These are phyloP conservation scores for Lamellibrachia columna DNA, from an alignment of 2,888 invertebrate species.

Conservation along the genomic window DNA sequence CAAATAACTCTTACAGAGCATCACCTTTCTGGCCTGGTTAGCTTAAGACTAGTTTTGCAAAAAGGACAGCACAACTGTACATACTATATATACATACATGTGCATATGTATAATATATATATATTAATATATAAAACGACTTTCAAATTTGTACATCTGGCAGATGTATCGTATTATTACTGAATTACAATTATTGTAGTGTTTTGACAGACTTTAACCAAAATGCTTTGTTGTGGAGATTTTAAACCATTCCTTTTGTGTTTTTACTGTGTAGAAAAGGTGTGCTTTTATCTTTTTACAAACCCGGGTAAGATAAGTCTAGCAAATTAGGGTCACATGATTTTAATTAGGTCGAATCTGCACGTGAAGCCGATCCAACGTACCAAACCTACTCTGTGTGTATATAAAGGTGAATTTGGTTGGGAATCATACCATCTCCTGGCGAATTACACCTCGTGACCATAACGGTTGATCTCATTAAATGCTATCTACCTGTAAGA, in stretches of 20 bases:
- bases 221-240: background rate
- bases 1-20: slow-evolving; percentile 12
- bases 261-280: slow-evolving; percentile 11
- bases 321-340: background rate
- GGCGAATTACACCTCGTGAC: background rate
- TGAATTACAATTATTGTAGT: slow-evolving; percentile 9
- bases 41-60: slow-evolving; percentile 9
- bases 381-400: background rate
- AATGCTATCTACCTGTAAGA: background rate
- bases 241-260: slow-evolving; percentile 16
- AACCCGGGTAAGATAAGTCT: slow-evolving; percentile 6
- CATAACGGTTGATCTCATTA: background rate
- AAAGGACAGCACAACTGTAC: background rate
- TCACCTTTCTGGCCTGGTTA: background rate
- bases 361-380: background rate
- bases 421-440: background rate
- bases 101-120: slow-evolving; percentile 4
- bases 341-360: background rate
- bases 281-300: slow-evolving; percentile 14
- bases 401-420: background rate
- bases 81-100: background rate
- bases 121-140: background rate
- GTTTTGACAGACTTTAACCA: slow-evolving; percentile 12
- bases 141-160: background rate
- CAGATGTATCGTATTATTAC: background rate